These are phyloP conservation scores for Papilio glaucus DNA, from an alignment of 1,140 invertebrate species.

Conservation along the genomic window DNA sequence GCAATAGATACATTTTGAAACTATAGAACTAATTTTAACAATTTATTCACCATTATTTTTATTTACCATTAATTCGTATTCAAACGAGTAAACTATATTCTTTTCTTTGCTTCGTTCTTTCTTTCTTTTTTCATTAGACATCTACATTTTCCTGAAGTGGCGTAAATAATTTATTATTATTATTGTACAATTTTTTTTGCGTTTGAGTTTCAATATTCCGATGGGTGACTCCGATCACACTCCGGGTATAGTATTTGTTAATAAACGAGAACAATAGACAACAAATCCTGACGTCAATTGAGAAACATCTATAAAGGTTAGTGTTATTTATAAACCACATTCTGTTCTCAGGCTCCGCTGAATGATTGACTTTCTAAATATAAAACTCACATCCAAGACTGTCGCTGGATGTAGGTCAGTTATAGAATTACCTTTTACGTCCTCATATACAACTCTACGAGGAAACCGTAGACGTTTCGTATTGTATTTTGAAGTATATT, in stretches of 20 bases:
- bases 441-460: background rate
- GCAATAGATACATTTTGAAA: too few relatives aligned
- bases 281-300: conserved; percentile 8
- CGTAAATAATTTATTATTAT: too few relatives aligned
- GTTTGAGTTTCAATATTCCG: too few relatives aligned
- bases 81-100: too few relatives aligned
- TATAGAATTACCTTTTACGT: background rate
- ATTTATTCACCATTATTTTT: too few relatives aligned
- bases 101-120: too few relatives aligned
- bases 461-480: background rate
- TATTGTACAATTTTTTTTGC: too few relatives aligned
- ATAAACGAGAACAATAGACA: background rate
- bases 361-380: conserved; percentile 23
- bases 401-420: conserved; percentile 14
- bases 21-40: too few relatives aligned
- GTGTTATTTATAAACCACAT: conserved; percentile 22
- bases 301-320: background rate
- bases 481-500: background rate
- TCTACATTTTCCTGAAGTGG: too few relatives aligned
- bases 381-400: background rate
- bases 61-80: too few relatives aligned
- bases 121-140: too few relatives aligned
- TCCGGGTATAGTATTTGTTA: background rate
- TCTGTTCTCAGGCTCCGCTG: background rate
- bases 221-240: too few relatives aligned